Evolutionary conservation across 2,113 vertebrate species (phyloP).

Genomic region (Eupsittula cactorum): DNA sequence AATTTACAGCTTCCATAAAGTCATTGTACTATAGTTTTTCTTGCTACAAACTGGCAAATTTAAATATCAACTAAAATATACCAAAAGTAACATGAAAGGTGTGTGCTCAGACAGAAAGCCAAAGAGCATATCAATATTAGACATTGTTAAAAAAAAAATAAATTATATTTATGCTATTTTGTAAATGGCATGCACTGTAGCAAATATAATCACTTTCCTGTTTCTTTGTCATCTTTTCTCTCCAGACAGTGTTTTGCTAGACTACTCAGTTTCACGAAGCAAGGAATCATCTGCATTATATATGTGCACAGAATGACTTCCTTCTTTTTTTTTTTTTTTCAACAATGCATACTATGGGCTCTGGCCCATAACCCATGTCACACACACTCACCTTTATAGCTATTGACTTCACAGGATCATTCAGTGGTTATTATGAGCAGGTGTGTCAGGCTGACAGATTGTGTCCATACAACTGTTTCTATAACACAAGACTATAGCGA

Average conservation of each 20-base stretch:
- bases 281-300: background rate
- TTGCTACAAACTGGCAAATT: background rate
- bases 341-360: accelerated
- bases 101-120: background rate
- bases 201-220: background rate
- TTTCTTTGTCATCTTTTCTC: background rate
- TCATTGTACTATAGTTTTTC: background rate
- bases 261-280: background rate
- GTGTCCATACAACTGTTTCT: background rate
- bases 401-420: background rate
- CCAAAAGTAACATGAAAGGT: background rate
- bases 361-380: background rate
- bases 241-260: background rate
- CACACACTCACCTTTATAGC: accelerated
- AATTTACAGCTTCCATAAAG: background rate
- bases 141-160: background rate
- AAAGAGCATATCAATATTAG: background rate
- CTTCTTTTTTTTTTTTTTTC: background rate
- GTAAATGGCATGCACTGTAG: background rate
- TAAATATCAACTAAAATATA: background rate
- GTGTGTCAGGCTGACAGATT: background rate
- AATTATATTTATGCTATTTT: background rate
- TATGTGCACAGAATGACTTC: background rate
- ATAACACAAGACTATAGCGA: background rate
- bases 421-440: background rate